Conservation (phyloP, 2,113 vertebrate genomes). For the Isichthys henryi region DNA sequence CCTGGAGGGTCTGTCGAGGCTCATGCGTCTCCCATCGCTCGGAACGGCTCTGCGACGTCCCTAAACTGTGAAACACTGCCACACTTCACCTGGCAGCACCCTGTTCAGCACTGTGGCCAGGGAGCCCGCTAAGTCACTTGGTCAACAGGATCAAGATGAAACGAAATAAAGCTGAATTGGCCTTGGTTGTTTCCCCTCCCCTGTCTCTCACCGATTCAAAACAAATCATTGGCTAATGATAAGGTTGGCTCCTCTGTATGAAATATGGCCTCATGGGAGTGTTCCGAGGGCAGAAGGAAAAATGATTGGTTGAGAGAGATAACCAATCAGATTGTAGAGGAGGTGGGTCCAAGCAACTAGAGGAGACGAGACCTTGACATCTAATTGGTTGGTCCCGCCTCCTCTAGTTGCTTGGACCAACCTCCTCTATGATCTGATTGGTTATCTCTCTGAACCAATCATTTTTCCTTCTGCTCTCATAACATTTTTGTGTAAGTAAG, state of each 20-base stretch:
- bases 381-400: too few relatives aligned
- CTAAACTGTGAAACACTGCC: neutral
- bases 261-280: neutral
- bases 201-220: neutral
- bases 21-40: neutral
- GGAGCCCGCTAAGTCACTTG: neutral
- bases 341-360: too few relatives aligned
- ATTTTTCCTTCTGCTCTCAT: too few relatives aligned
- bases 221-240: neutral
- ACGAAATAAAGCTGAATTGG: neutral
- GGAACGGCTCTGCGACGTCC: neutral
- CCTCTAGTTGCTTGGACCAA: too few relatives aligned
- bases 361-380: too few relatives aligned
- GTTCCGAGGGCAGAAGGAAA: too few relatives aligned
- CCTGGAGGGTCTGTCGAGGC: neutral
- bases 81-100: neutral
- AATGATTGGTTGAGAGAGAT: too few relatives aligned
- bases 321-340: too few relatives aligned
- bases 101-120: neutral
- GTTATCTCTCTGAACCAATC: too few relatives aligned
- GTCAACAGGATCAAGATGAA: neutral
- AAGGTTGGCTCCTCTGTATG: neutral
- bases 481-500: too few relatives aligned
- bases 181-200: neutral
- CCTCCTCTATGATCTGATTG: too few relatives aligned